Evolutionary conservation across 2,113 vertebrate species (phyloP).

Genomic region (Panthera uncia): DNA sequence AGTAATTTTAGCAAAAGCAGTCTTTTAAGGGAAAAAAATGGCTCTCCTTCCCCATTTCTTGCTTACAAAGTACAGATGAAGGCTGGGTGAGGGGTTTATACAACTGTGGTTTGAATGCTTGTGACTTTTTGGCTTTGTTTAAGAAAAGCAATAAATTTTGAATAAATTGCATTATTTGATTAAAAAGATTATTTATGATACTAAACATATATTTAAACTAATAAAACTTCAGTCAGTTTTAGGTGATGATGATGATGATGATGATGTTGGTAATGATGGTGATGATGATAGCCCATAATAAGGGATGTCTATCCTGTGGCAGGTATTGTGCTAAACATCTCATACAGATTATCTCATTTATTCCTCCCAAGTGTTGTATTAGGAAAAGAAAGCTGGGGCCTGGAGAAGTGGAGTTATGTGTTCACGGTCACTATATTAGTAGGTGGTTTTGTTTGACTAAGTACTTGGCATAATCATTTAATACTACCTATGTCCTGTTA

Average conservation of each 20-base stretch:
- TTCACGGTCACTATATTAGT: not conserved
- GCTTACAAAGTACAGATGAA: not conserved
- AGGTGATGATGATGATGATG: not conserved
- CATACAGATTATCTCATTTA: not conserved
- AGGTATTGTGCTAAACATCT: not conserved
- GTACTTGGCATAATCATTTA: not conserved
- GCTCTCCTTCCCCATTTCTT: not conserved
- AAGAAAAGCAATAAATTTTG: not conserved
- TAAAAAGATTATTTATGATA: not conserved
- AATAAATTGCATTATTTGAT: not conserved
- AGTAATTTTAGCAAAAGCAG: not conserved
- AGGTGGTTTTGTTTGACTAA: not conserved
- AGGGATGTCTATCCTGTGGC: not conserved
- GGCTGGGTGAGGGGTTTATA: not conserved
- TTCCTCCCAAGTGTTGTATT: not conserved
- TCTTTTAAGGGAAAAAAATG: not conserved
- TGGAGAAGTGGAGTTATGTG: not conserved
- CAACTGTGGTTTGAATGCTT: not conserved
- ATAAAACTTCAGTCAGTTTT: not conserved
- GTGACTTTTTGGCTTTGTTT: not conserved
- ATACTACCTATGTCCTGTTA: not conserved
- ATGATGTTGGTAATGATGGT: too few species aligned
- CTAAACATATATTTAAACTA: not conserved
- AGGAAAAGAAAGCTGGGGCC: not conserved
- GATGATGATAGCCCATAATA: not conserved